A percentile compares a stretch with the other conserved stretches of the same genome.
Evolutionary conservation across 2,888 invertebrate genomes (phyloP).

Genomic region (Trissonchulus latispiculum): DNA sequence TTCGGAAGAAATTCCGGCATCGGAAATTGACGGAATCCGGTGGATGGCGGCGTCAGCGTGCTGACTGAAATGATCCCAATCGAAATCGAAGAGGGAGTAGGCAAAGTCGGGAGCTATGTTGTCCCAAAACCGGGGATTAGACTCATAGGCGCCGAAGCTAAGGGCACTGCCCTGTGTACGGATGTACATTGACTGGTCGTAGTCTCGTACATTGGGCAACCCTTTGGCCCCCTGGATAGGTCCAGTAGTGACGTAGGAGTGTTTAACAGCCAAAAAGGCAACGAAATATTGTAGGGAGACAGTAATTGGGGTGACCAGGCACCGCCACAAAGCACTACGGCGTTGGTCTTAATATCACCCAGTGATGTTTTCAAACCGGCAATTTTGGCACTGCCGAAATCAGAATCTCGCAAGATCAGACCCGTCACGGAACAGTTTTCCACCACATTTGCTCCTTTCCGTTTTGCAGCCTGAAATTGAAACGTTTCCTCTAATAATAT

Average conservation of each 20-base stretch:
- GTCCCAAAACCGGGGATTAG: slow-evolving; percentile 68
- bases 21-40: slow-evolving; percentile 42
- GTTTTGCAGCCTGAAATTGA: slow-evolving; percentile 52
- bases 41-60: slow-evolving; percentile 61
- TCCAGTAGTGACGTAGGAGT: slow-evolving; percentile 74
- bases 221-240: slow-evolving; percentile 62
- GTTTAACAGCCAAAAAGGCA: slow-evolving; percentile 75
- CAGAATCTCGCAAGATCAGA: not conserved
- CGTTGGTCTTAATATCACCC: slow-evolving; percentile 64
- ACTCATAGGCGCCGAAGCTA: slow-evolving; percentile 75
- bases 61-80: slow-evolving; percentile 70
- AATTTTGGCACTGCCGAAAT: slow-evolving; percentile 50
- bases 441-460: slow-evolving; percentile 62
- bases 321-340: slow-evolving; percentile 65
- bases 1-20: slow-evolving; percentile 16
- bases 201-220: slow-evolving; percentile 72
- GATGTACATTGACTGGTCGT: slow-evolving; percentile 70
- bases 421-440: slow-evolving; percentile 61
- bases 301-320: slow-evolving; percentile 73
- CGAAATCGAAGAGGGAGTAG: slow-evolving; percentile 72
- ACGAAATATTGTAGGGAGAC: slow-evolving; percentile 56
- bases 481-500: no score
- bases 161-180: slow-evolving; percentile 64
- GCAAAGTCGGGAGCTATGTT: slow-evolving; percentile 66
- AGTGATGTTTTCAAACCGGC: slow-evolving; percentile 64